Base-by-base conservation (phyloP, 2,113 vertebrate genomes). In the Chrysemys picta region DNA sequence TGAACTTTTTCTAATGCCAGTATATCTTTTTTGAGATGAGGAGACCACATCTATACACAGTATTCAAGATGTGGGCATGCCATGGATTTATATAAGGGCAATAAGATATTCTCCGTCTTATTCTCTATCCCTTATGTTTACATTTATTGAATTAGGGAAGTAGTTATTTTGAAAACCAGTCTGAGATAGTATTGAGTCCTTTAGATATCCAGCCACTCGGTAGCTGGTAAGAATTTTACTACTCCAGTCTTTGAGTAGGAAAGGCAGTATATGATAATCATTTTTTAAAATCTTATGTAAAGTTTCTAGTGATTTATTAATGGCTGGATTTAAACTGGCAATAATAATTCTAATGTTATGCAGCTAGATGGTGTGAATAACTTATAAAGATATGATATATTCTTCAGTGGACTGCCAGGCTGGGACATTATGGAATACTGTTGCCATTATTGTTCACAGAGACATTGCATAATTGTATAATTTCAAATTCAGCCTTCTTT, bases 401-500 rank as follows among this genome's bases (percentile, higher is more conserved):
- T 89, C 90, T 82, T 88, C 83, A 93, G 91, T 69, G 72, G 57
- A 29, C 92, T 93, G 10, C n/a, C 57, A 82, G 31, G 78, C 27
- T 90, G 27, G 31, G 50, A 8, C 1, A 92, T 95, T 91, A n/a
- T 79, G 57, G 82, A 52, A 79, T 9, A 89, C 16, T 85, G 94
- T 85, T 93, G 69, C 45, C n/a, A 10, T 93, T 91, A 80, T 29
- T 89, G 57, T 85, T 95, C 82, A 62, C 29, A 88, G 4, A 93
- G 42, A 85, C 47, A 76, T 80, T 93, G 80, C 53, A 54, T 81
- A 95, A 93, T 96, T 80, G 72, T 7, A 54, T 47, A 90, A 93
- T 84, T 95, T 89, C 94, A 25, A 85, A 91, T 96, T 93, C 27
- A 56, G 86, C 90, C 31, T n/a, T 88, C 10, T 89, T 93, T 59